Evolutionary conservation across 2,888 invertebrate genomes (phyloP).

Genomic region (Eudemis profundana): DNA sequence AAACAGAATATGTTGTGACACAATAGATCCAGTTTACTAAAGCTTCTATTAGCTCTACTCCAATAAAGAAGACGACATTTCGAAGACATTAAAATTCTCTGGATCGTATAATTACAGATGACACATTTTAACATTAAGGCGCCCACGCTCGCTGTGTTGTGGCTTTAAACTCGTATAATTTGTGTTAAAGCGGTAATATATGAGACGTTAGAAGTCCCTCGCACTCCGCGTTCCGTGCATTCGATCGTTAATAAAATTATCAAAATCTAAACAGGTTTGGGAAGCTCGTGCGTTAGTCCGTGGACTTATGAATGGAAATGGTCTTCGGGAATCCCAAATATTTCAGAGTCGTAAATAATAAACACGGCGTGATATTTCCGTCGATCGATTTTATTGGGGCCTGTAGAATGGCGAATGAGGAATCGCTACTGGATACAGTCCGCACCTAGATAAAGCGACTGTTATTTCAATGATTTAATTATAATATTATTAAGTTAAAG

Average conservation of each 20-base stretch:
- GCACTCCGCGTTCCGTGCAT: conserved; percentile 76
- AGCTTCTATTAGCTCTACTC: conserved; percentile 67
- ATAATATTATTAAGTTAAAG: conserved; percentile 55
- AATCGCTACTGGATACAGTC: conserved; percentile 78
- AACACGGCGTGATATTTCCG: conserved; percentile 82
- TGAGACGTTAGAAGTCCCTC: conserved; percentile 79
- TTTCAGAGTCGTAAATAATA: conserved; percentile 83
- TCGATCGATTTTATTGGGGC: conserved; percentile 76
- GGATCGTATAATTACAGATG: conserved; percentile 83
- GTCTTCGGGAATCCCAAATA: conserved; percentile 83
- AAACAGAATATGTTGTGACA: conserved; percentile 72
- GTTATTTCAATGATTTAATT: conserved; percentile 59
- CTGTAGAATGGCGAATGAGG: conserved; percentile 69
- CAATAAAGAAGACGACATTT: conserved; percentile 82
- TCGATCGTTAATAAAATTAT: conserved; percentile 85
- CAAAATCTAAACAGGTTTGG: conserved; percentile 85
- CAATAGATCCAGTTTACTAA: conserved; percentile 76
- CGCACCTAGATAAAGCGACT: conserved; percentile 58
- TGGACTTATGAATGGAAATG: conserved; percentile 84
- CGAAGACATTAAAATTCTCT: conserved; percentile 82
- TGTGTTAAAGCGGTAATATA: conserved; percentile 85
- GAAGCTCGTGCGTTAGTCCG: conserved; percentile 68
- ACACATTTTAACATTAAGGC: conserved; percentile 84
- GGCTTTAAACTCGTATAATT: conserved; percentile 83
- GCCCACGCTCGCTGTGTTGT: conserved; percentile 82